These are phyloP conservation scores for Arizona elegans DNA, from an alignment of 2,113 vertebrate genomes.

Conservation along the genomic window DNA sequence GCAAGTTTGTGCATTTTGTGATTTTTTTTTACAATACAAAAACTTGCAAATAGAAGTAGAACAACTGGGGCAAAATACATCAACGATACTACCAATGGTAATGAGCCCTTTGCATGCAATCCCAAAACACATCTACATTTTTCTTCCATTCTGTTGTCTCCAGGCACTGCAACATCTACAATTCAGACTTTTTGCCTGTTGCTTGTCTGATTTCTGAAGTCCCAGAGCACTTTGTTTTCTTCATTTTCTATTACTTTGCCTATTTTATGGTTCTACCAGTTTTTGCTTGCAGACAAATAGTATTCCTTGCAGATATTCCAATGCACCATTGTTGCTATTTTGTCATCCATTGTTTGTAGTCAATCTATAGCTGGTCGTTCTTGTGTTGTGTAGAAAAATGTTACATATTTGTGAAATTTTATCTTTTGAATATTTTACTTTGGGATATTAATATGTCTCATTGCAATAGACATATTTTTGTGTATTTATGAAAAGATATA, in stretches of 20 bases:
- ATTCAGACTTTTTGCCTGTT: neutral
- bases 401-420: neutral
- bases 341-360: neutral
- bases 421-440: neutral
- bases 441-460: neutral
- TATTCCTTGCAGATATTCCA: neutral
- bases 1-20: neutral
- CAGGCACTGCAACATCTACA: neutral
- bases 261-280: neutral
- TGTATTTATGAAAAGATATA: neutral
- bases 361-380: neutral
- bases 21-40: neutral
- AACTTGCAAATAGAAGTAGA: neutral
- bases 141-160: neutral
- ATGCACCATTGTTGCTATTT: neutral
- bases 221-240: neutral
- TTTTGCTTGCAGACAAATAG: neutral
- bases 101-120: neutral
- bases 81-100: neutral
- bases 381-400: neutral
- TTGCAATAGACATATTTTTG: neutral
- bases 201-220: neutral
- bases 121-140: neutral
- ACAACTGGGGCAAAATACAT: neutral
- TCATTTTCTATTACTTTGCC: neutral